These are phyloP conservation scores for Bellardia bayeri DNA, from an alignment of 2,888 invertebrate species.

Conservation along the genomic window DNA sequence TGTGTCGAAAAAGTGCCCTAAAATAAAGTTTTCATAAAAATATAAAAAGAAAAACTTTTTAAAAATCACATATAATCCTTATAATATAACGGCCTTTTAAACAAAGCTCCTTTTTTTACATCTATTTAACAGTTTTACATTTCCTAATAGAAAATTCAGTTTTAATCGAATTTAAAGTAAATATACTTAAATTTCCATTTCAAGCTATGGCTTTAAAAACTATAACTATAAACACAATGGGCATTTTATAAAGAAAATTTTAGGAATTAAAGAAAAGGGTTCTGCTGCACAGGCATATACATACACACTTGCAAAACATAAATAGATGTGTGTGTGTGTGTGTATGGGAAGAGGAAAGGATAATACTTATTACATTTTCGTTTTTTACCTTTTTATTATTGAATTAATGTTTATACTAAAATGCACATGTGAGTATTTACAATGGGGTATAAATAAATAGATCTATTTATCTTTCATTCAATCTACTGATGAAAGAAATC, in stretches of 20 bases:
- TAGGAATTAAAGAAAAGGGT: conserved; percentile 24
- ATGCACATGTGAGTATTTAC: conserved; percentile 9
- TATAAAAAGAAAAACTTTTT: too few relatives aligned
- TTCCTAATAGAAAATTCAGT: conserved; percentile 18
- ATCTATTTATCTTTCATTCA: too few relatives aligned
- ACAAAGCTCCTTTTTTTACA: too few relatives aligned
- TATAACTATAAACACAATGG: conserved; percentile 1
- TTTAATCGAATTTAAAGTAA: background rate
- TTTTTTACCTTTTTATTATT: conserved; percentile 40
- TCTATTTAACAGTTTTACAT: background rate
- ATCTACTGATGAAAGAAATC: too few relatives aligned
- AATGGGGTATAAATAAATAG: background rate
- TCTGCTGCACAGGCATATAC: conserved; percentile 2
- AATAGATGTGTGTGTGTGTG: too few relatives aligned
- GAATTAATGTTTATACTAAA: conserved; percentile 49
- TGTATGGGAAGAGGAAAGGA: background rate
- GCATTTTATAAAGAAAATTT: conserved; percentile 35
- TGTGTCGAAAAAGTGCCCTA: too few relatives aligned
- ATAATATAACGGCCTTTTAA: too few relatives aligned
- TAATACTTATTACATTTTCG: conserved; percentile 11
- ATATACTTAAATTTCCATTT: conserved; percentile 6
- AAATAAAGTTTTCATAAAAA: too few relatives aligned
- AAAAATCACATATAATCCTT: too few relatives aligned
- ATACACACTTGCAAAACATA: background rate
- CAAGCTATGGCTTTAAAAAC: conserved; percentile 4